phyloP scores from a whole-genome alignment of 2,113 vertebrate genomes.

The Platichthys flesus region DNA sequence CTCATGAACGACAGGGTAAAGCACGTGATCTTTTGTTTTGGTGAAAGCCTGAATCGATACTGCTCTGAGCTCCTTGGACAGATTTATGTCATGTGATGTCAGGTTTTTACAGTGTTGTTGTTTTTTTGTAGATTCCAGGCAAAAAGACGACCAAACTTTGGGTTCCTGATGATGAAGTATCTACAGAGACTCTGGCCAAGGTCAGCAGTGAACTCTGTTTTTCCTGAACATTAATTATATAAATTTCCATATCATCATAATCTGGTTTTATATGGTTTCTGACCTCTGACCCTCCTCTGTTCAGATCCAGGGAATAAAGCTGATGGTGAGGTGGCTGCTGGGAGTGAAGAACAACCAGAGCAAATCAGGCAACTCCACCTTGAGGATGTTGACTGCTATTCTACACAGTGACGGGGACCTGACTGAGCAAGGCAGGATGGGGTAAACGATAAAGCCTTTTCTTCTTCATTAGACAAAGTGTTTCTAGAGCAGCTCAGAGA shows the following conservation, averaged over 20 bases:
- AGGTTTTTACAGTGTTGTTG: neutral
- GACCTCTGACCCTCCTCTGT: neutral
- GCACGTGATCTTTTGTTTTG: neutral
- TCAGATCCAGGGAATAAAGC: slow-evolving; percentile 97
- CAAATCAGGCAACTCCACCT: slow-evolving; percentile 97
- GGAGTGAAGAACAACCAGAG: slow-evolving; percentile 99
- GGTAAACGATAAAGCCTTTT: slow-evolving; percentile 77
- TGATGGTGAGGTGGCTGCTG: slow-evolving; percentile 98
- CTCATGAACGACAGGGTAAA: slow-evolving; percentile 95
- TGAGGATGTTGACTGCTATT: slow-evolving; percentile 95
- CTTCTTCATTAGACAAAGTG: neutral
- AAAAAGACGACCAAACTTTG: slow-evolving; percentile 99
- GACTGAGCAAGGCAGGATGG: slow-evolving; percentile 97
- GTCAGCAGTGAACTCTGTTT: slow-evolving; percentile 70
- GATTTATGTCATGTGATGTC: neutral
- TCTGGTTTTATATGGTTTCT: neutral
- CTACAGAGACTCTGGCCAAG: slow-evolving; percentile 95
- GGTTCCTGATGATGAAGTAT: slow-evolving; percentile 98
- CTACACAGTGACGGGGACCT: slow-evolving; percentile 97
- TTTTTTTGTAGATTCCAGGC: slow-evolving; percentile 89
- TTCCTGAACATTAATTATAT: too few relatives aligned
- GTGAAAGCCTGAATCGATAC: too few relatives aligned
- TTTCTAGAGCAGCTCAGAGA: too few relatives aligned
- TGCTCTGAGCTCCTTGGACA: neutral
- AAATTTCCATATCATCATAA: neutral